Percentiles rank a stretch among this genome's conserved stretches.
These are phyloP conservation scores for Xanthia icteritia DNA, from an alignment of 2,888 invertebrate species.

Conservation along the genomic window DNA sequence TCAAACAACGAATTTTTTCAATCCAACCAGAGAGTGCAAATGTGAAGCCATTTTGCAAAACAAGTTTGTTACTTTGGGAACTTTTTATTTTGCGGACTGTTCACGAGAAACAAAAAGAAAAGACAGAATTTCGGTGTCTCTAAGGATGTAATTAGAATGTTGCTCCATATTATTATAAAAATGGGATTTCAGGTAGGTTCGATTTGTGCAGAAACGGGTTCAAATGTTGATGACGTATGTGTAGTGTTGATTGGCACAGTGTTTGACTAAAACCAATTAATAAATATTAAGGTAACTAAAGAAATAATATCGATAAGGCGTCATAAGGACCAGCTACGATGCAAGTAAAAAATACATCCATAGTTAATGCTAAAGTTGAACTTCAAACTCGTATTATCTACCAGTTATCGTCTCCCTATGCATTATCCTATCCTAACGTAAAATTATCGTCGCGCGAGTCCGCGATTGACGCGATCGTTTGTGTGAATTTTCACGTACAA, in stretches of 20 bases:
- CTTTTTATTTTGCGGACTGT: slow-evolving; percentile 46
- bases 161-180: background rate
- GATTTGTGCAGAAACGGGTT: background rate
- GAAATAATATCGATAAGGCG: background rate
- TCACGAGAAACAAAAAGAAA: slow-evolving; percentile 29
- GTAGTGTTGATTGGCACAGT: background rate
- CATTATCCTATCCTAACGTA: background rate
- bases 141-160: slow-evolving; percentile 23
- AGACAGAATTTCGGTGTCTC: slow-evolving; percentile 13
- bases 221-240: background rate
- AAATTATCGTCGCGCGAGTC: background rate
- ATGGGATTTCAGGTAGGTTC: background rate
- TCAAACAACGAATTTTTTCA: slow-evolving; percentile 45
- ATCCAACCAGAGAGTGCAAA: slow-evolving; percentile 52
- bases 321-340: background rate
- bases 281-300: background rate
- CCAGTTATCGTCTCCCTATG: background rate
- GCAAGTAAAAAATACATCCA: background rate
- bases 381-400: background rate
- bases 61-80: slow-evolving; percentile 51
- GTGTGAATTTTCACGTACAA: background rate
- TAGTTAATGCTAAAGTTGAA: background rate
- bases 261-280: background rate
- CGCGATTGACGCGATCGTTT: background rate
- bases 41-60: slow-evolving; percentile 55